Base-by-base conservation (phyloP, 2,797 vertebrate genomes). In the Oreortyx pictus region DNA sequence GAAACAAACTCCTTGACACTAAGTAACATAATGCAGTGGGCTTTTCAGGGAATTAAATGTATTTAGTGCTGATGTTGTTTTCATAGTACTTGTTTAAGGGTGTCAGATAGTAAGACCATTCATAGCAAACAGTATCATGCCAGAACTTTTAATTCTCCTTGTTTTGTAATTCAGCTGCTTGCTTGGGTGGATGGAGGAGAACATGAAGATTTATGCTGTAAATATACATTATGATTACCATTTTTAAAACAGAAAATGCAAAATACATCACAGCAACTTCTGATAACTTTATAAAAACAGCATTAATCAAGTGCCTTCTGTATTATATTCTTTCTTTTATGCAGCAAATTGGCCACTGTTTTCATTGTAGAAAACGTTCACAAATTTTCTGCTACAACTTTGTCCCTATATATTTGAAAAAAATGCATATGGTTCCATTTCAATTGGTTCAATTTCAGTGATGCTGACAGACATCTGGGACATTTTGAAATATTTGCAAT, bases 31-130 rank as follows among this genome's bases (percentile, higher is more conserved):
- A 79, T 92, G 60, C 75, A 87, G 87, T 62, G 31, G 29, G 33
- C 87, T 86, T 95, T 95, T 86, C 49, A 82, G 82, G 70, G 89
- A 96, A 87, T 92, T 83, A 95, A 90, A 75, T 49, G 13, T 83
- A 93, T 94, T 95, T 94, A 73, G 72, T 92, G 88, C 66, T 80
- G 88, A 90, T 56, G 60, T 72, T 91, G 75, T 73, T 92, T 95
- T 91, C 86, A 91, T 13, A 96, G 88, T 56, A 47, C 60, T 82
- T 95, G 88, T 93, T 97, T 96, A 92, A 77, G 62, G 47, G 24
- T 2, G 7, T 90, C 85, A 79, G 52, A 33, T 85, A 93, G 33
- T 94, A 91, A 27, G 81, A 75, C 60, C 62, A 95, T 90, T 95
- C 82, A 93, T 84, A 79, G 66, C 66, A 93, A 93, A 93, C 59